Percentiles rank a stretch among this genome's conserved stretches.
Conservation (phyloP, 2,888 invertebrate species). For the Phania funesta region DNA sequence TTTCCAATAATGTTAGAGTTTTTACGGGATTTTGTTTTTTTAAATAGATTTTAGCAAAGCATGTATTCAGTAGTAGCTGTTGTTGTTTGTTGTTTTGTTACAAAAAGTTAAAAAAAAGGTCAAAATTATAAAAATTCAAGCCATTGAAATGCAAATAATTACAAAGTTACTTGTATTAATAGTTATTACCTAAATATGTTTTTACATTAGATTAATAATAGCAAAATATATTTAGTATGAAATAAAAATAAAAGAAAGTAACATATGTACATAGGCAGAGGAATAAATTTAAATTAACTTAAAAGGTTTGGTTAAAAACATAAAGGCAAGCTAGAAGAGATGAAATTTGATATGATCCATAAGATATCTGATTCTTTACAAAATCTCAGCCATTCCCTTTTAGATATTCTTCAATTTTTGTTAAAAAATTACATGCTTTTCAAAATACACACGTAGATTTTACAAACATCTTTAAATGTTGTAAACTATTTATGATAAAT, state of each 20-base stretch:
- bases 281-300: slow-evolving; percentile 1
- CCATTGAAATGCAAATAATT: slow-evolving; percentile 63
- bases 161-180: slow-evolving; percentile 19
- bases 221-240: slow-evolving; percentile 53
- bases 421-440: slow-evolving; percentile 51
- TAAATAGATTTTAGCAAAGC: too few species aligned
- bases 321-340: slow-evolving; percentile 57
- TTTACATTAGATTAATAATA: slow-evolving; percentile 33
- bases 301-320: not conserved
- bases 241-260: not conserved
- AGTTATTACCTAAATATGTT: slow-evolving; percentile 1
- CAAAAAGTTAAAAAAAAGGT: slow-evolving; percentile 8
- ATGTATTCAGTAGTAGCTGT: too few species aligned
- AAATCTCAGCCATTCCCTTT: slow-evolving; percentile 43
- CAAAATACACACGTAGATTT: slow-evolving; percentile 63
- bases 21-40: too few species aligned
- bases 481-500: slow-evolving; percentile 36
- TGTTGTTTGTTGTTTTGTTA: slow-evolving; percentile 12
- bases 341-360: slow-evolving; percentile 27
- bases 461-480: slow-evolving; percentile 26
- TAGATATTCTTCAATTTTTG: slow-evolving; percentile 18
- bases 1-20: too few species aligned
- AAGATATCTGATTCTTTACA: slow-evolving; percentile 27
- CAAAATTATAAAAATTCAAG: slow-evolving; percentile 40
- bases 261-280: slow-evolving; percentile 5